These are phyloP conservation scores for Hyalella azteca DNA, from an alignment of 2,888 invertebrate genomes.

Conservation along the genomic window DNA sequence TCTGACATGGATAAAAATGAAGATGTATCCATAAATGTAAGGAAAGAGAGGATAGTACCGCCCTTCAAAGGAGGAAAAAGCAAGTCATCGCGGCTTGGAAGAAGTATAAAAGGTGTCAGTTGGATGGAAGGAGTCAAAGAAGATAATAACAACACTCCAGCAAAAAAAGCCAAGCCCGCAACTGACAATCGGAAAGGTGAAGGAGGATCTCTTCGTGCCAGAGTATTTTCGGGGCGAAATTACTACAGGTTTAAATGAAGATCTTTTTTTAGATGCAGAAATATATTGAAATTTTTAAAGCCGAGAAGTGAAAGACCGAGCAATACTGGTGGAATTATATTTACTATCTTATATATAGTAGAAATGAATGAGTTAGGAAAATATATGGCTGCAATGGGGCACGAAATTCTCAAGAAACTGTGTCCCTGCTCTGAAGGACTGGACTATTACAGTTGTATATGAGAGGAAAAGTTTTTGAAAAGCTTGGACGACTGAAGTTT, in stretches of 20 bases:
- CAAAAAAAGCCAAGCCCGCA: neutral
- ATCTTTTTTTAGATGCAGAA: neutral
- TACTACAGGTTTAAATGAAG: conserved; percentile 29
- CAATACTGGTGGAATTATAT: too few relatives aligned
- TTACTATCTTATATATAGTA: too few relatives aligned
- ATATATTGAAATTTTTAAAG: too few relatives aligned
- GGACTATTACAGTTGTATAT: too few relatives aligned
- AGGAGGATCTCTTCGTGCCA: neutral
- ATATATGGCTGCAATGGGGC: too few relatives aligned
- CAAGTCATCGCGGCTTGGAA: neutral
- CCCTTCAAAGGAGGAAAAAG: neutral
- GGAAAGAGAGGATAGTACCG: neutral
- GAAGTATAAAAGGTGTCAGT: neutral
- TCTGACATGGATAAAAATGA: neutral
- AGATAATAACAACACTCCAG: conserved; percentile 33
- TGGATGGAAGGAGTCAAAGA: conserved; percentile 27
- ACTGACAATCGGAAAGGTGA: conserved; percentile 1
- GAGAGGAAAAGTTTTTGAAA: too few relatives aligned
- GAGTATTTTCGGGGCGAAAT: conserved; percentile 7
- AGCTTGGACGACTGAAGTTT: too few relatives aligned
- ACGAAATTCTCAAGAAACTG: too few relatives aligned
- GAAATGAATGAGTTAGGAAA: too few relatives aligned
- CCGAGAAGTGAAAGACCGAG: too few relatives aligned
- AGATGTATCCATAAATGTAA: neutral
- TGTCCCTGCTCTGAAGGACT: too few relatives aligned